These are phyloP conservation scores for Petromus typicus DNA, from an alignment of 2,113 vertebrate genomes.

Conservation along the genomic window DNA sequence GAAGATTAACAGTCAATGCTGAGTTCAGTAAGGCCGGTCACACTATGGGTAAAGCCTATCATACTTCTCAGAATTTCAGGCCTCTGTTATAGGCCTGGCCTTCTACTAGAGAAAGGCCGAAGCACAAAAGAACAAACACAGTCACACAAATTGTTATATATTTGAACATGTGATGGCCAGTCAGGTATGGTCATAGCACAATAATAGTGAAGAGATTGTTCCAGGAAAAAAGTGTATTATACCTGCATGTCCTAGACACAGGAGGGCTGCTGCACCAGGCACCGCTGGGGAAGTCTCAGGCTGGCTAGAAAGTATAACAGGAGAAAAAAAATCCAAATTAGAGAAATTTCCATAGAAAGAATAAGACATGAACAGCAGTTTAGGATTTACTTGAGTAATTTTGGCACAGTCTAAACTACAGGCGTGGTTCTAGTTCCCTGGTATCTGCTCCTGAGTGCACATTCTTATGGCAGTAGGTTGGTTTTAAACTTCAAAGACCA, in stretches of 20 bases:
- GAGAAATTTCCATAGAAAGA: not conserved
- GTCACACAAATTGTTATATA: not conserved
- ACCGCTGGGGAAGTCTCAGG: not conserved
- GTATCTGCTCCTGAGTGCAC: not conserved
- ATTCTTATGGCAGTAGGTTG: not conserved
- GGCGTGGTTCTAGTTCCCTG: not conserved
- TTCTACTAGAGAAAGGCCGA: not conserved
- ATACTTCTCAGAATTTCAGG: not conserved
- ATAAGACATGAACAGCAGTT: not conserved
- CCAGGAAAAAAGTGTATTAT: not conserved
- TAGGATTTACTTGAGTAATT: not conserved
- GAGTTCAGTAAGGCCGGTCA: not conserved
- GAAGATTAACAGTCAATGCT: not conserved
- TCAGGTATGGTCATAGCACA: not conserved
- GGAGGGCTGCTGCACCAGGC: accelerated
- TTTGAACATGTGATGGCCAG: not conserved
- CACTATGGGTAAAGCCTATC: not conserved
- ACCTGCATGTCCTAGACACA: not conserved
- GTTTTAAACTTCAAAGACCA: not conserved
- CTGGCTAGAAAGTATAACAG: not conserved
- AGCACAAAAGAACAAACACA: not conserved
- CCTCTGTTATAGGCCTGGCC: not conserved
- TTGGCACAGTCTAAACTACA: not conserved
- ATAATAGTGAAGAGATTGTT: not conserved
- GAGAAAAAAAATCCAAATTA: not conserved